phyloP scores from a whole-genome alignment of 2,888 invertebrate genomes.

The Drosophila emarginata region DNA sequence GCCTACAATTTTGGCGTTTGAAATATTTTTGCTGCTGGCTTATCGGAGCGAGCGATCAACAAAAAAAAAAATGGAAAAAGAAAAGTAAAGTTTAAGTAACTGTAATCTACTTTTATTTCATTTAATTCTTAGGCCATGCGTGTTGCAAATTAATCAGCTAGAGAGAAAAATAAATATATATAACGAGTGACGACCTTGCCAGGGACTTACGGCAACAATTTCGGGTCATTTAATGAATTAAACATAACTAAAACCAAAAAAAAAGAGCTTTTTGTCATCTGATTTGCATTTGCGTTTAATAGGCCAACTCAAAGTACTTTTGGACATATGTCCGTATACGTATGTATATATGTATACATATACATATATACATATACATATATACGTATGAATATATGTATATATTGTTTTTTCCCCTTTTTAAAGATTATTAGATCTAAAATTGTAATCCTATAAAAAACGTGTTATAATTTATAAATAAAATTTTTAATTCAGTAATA shows the following conservation, averaged over 20 bases:
- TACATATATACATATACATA: too few species aligned
- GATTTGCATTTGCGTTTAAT: constrained; percentile 51
- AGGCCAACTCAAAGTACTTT: constrained; percentile 35
- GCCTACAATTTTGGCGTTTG: background rate
- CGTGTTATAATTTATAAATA: too few species aligned
- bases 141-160: constrained; percentile 5
- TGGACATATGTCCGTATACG: too few species aligned
- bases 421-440: too few species aligned
- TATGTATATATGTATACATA: too few species aligned
- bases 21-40: constrained; percentile 11
- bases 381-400: too few species aligned
- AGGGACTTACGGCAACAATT: constrained; percentile 4
- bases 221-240: background rate
- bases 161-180: background rate
- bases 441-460: too few species aligned
- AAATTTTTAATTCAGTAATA: too few species aligned
- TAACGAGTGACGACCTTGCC: constrained; percentile 5
- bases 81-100: background rate
- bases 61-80: background rate
- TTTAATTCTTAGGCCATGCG: constrained; percentile 1
- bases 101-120: constrained; percentile 13
- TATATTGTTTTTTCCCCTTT: too few species aligned
- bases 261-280: constrained; percentile 25
- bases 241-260: background rate
- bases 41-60: background rate